Percentiles rank a stretch among this genome's conserved stretches.
phyloP scores from a whole-genome alignment of 2,888 invertebrate genomes.

The Bruchidius siliquastri region DNA sequence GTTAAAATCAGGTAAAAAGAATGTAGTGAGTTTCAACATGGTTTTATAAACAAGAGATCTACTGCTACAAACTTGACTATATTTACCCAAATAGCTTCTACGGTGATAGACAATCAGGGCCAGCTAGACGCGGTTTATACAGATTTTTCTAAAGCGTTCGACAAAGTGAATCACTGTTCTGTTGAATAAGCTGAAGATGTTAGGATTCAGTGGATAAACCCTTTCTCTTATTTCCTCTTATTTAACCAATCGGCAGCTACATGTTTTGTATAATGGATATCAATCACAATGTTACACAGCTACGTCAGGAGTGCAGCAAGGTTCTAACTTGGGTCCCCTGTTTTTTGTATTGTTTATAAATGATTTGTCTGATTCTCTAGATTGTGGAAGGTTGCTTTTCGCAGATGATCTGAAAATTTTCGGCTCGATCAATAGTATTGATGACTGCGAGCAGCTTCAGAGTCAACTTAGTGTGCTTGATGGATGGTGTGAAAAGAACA shows the following conservation, averaged over 20 bases:
- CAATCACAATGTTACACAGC: neutral
- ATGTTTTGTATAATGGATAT: constrained; percentile 3
- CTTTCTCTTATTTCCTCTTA: constrained; percentile 5
- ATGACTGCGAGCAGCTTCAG: constrained; percentile 4
- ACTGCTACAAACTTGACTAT: constrained; percentile 6
- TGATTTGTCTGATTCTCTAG: constrained; percentile 4
- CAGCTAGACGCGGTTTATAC: constrained; percentile 1
- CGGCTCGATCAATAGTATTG: constrained; percentile 2
- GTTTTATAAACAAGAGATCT: constrained; percentile 8
- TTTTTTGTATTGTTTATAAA: constrained; percentile 11
- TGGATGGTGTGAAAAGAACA: constrained; percentile 7
- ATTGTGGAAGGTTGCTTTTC: constrained; percentile 7
- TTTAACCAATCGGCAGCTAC: constrained; percentile 3
- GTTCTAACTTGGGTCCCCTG: constrained; percentile 10
- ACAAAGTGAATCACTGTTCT: constrained; percentile 5
- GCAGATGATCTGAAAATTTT: constrained; percentile 13
- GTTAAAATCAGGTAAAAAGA: neutral
- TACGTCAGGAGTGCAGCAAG: constrained; percentile 10
- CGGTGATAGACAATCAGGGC: neutral
- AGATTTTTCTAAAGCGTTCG: constrained; percentile 4
- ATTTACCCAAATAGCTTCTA: neutral
- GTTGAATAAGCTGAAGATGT: constrained; percentile 3
- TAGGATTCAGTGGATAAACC: constrained; percentile 1
- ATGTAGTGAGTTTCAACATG: constrained; percentile 4
- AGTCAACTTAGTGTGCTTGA: constrained; percentile 1